These are phyloP conservation scores for Micronycteris hirsuta DNA, from an alignment of 2,113 vertebrate species.

Conservation along the genomic window DNA sequence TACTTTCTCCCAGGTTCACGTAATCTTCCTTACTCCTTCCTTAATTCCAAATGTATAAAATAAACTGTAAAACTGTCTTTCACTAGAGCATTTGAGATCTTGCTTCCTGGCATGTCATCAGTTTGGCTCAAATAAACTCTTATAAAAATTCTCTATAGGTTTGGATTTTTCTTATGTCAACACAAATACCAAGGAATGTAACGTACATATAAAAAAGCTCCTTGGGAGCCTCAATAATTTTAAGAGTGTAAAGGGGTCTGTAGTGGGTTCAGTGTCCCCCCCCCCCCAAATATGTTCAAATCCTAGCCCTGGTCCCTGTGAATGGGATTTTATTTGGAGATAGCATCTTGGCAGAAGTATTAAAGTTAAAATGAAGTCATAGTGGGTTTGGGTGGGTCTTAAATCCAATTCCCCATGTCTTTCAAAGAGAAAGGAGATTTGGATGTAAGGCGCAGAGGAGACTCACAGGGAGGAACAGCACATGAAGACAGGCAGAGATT, in stretches of 20 bases:
- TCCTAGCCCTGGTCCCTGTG: not conserved
- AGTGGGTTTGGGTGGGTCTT: not conserved
- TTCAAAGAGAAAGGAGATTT: not conserved
- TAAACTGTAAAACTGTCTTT: too few species aligned
- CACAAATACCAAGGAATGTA: not conserved
- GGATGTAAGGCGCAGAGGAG: not conserved
- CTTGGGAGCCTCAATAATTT: not conserved
- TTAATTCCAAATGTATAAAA: not conserved
- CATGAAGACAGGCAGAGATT: not conserved
- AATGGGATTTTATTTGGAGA: not conserved
- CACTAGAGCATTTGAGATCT: not conserved
- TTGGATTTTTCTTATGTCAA: not conserved
- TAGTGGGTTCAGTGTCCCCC: not conserved
- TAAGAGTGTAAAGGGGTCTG: not conserved
- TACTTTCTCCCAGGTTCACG: not conserved
- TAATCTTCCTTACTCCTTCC: not conserved
- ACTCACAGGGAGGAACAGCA: not conserved
- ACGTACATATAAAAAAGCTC: not conserved
- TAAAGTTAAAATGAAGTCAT: not conserved
- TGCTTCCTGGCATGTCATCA: not conserved
- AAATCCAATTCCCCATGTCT: not conserved
- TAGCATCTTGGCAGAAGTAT: not conserved
- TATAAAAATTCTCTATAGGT: not conserved
- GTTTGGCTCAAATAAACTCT: not conserved
- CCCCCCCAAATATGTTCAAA: not conserved